Conservation (phyloP, 2,888 invertebrate genomes). For the Endotricha flammealis region DNA sequence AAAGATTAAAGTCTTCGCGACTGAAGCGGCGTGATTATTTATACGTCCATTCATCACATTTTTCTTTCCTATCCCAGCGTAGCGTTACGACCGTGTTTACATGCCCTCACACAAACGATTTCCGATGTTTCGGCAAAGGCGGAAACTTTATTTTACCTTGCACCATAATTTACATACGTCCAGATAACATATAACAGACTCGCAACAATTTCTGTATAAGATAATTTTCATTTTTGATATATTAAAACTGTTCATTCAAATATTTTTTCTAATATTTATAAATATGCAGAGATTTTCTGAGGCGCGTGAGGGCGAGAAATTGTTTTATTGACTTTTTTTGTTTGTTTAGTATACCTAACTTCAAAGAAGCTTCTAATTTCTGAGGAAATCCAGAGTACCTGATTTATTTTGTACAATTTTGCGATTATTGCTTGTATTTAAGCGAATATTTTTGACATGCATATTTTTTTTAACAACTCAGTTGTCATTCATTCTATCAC, state of each 20-base stretch:
- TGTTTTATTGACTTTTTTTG: no score
- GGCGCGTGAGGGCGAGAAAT: no score
- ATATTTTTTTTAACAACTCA: no score
- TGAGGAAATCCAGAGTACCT: no score
- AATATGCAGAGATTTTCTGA: neutral
- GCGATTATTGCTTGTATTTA: no score
- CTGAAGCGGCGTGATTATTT: constrained; percentile 41
- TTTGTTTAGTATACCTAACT: no score
- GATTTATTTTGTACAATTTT: no score
- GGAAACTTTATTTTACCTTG: constrained; percentile 26
- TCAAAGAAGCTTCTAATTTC: no score
- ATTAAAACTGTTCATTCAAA: constrained; percentile 24
- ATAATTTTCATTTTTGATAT: constrained; percentile 24
- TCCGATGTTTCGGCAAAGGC: constrained; percentile 19
- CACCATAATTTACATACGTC: constrained; percentile 17
- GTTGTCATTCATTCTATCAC: constrained; percentile 10
- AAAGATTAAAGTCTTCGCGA: constrained; percentile 44
- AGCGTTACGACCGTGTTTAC: constrained; percentile 27
- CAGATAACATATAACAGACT: no score
- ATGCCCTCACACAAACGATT: constrained; percentile 23
- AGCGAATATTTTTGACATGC: no score
- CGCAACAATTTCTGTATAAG: constrained; percentile 28
- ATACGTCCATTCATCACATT: constrained; percentile 54
- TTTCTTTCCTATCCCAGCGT: constrained; percentile 33
- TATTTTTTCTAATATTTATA: constrained; percentile 6